Base-by-base conservation (phyloP, 2,888 invertebrate genomes). In the Tetanocera ferruginea region DNA sequence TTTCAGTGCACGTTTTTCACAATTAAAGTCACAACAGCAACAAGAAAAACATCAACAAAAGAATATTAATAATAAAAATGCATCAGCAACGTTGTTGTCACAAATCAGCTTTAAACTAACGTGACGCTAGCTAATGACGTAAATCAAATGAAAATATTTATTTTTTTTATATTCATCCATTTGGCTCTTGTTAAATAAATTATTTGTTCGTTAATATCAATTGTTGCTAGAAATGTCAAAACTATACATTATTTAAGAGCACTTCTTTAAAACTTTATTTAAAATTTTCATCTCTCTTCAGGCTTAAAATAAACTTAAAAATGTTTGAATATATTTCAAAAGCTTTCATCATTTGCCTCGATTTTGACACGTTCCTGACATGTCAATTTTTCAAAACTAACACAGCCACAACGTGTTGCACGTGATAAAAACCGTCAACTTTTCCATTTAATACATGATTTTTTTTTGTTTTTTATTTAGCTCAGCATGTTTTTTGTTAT, bases 131-230 rank as follows among this genome's bases (percentile, higher is more conserved):
- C 19, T 31, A 2, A 28, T 64, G 64, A 64, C 64, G 64, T n/a
- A 34, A 64, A 64, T 64, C 1, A 2, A 31, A 28, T 3, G 31
- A 64, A n/a, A 31, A 64, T 9, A n/a, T n/a, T n/a, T n/a, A n/a
- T 64, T 25, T 14, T 64, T n/a, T 31, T 34, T n/a, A 31, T 34
- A 31, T 64, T 43, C 14, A 43, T 14, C 14, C 43, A 43, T n/a
- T 57, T 23, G 57, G 8, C 28, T 28, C n/a, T 64, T 31, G 64
- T 64, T 64, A 31, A 64, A 31, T n/a, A 31, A 64, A 64, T 64
- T 17, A 34, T 5, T 31, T 62, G 64, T 1, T 64, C 31, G 34
- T 64, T 64, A 34, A 55, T 31, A 31, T 25, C 64, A 64, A 64
- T 64, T 64, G 64, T 31, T 64, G 17, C 11, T 17, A 14, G 3